Evolutionary conservation across 1,140 invertebrate species (phyloP).

Genomic region (Hypsibius dujardini): DNA sequence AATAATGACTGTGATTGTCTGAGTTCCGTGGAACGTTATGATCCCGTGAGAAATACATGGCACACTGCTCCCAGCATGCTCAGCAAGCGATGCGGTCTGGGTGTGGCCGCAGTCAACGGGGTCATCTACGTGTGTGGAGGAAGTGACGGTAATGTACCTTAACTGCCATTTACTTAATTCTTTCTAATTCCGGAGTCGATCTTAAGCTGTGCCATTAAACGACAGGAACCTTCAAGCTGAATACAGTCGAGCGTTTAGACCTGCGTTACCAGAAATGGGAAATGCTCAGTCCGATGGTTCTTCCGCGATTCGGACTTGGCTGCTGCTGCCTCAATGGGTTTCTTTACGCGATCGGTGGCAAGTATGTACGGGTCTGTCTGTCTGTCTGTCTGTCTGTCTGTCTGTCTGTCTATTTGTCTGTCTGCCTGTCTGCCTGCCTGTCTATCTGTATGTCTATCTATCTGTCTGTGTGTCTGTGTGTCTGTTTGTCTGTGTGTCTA

Average conservation of each 20-base stretch:
- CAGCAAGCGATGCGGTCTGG: conserved; percentile 57
- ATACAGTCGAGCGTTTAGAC: conserved; percentile 19
- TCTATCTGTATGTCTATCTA: too few relatives aligned
- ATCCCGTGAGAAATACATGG: conserved; percentile 55
- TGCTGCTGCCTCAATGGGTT: conserved; percentile 31
- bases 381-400: too few relatives aligned
- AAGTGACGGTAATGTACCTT: conserved; percentile 46
- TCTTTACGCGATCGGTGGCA: conserved; percentile 31
- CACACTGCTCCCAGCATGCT: conserved; percentile 58
- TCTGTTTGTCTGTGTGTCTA: too few relatives aligned
- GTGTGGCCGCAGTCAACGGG: conserved; percentile 61
- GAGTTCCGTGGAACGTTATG: conserved; percentile 51
- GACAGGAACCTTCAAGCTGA: not conserved
- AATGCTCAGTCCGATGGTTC: conserved; percentile 29
- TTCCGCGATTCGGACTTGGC: conserved; percentile 32
- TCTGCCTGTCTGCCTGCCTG: too few relatives aligned
- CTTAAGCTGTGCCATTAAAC: too few relatives aligned
- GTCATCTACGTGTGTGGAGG: conserved; percentile 67
- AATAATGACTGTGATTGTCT: conserved; percentile 1
- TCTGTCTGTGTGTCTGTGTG: too few relatives aligned
- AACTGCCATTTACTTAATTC: too few relatives aligned
- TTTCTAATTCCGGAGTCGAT: too few relatives aligned
- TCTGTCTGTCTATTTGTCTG: too few relatives aligned
- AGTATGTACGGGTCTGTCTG: conserved; percentile 21
- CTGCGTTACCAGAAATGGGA: conserved; percentile 30